Evolutionary conservation across 2,888 invertebrate species (phyloP), one percentile per base, ranked within the genome.

Genomic region (Dimorphilus gyrociliatus): DNA sequence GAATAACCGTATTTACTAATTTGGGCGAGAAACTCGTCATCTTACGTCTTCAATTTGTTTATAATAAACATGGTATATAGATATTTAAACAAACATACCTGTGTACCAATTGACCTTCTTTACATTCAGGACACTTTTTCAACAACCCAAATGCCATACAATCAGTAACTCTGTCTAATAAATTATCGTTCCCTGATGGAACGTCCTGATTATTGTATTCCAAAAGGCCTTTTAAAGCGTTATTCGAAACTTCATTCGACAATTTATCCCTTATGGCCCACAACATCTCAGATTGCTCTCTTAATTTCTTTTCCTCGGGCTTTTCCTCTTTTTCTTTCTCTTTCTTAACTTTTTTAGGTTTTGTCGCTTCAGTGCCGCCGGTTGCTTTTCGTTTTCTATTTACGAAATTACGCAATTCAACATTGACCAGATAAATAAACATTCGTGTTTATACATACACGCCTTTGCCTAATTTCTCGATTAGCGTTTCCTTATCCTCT

Each of bases 101-200:
- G 47, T 59, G 68, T 16, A 47, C 50, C 21, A 67, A 68, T 50
- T 82, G 78, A 0, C 81, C 81, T 2, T 67, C 58, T 29, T 72
- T 70, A 53, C 94, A 97, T 45, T 77, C 75, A 0, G 72, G 58
- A 48, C 94, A 97, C 0, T 72, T 72, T 36, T 70, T 60, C 3
- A 85, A 66, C 2, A 75, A 72, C 18, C 94, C 97, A 65, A 94
- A 97, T 0, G 76, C 71, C 72, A 94, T 76, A 19, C 74, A 69
- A 61, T 97, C 94, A 7, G 80, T 71, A 4, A 86, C 57, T 29
- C 69, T 69, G 57, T 86, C 81, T 33, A 80, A 55, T 33, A 77
- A 80, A 53, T 69, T 71, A 32, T 76, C 73, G 34, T 68, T 66
- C 0, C 81, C 79, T 32, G 55, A 32, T 0, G 77, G 73, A 30